Evolutionary conservation across 2,113 vertebrate genomes (phyloP), one percentile per base, ranked within the genome.

Genomic region (Erinaceus europaeus): DNA sequence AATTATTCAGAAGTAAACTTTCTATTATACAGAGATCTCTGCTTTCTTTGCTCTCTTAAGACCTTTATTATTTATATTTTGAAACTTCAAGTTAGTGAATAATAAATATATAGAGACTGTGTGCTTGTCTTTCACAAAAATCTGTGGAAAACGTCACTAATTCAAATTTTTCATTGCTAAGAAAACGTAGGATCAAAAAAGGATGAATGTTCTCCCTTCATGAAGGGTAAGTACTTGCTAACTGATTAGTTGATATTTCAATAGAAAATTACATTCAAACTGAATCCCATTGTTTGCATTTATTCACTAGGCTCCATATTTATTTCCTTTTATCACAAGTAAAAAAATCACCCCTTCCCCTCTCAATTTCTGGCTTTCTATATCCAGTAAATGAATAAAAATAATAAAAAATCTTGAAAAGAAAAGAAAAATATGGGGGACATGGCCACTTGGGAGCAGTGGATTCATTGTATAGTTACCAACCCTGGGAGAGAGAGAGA

Each of bases 71-170:
- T 67, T 46, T 32, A 21, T 36, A 48, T 8, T 36, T 50, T 44
- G 32, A 59, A 10, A 9, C 3, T 48, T 69, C 14, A 34, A 0
- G 5, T 69, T 57, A 11, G n/a, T 12, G 12, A 17, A 4, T 62
- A 29, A 38, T 44, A 3, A 38, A 69, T 20, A 0, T 9, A 29
- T 13, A 2, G 3, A 20, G 6, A 25, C 1, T 10, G 0, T 27
- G 8, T 10, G 3, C 15, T 34, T 12, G 34, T 34, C 27, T 38
- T 44, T 25, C 67, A 29, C 5, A 77, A 1, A 3, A 20, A 36
- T 46, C 29, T 11, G 32, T 34, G 50, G 67, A 4, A 23, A 44
- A 73, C 7, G 13, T n/a, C 8, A 42, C 12, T 52, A 9, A 50
- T 36, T 74, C 27, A 9, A 29, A 7, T 17, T 23, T 52, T 57